Evolutionary conservation across 2,113 vertebrate genomes (phyloP).

Genomic region (Sardina pilchardus): DNA sequence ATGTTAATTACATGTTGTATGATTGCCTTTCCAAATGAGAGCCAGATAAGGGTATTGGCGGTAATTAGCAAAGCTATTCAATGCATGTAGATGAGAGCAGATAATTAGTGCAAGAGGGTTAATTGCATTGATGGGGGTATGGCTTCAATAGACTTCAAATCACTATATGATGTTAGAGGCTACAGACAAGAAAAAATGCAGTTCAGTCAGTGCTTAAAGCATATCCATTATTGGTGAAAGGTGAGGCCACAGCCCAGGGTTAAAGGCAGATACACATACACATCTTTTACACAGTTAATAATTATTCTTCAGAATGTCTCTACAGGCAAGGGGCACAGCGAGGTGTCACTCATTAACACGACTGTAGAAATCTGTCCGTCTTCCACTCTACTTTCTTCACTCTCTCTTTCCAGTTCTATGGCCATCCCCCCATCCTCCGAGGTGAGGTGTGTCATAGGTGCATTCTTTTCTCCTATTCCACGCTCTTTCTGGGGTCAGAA

Average conservation of each 20-base stretch:
- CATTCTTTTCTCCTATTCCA: background rate
- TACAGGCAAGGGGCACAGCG: background rate
- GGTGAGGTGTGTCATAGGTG: background rate
- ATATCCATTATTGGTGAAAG: background rate
- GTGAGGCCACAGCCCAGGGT: background rate
- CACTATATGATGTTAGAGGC: background rate
- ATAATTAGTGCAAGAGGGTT: slow-evolving; percentile 24
- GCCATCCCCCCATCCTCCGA: background rate
- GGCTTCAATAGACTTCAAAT: background rate
- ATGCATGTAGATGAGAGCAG: background rate
- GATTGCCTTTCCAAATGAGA: background rate
- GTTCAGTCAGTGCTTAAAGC: background rate
- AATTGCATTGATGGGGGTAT: background rate
- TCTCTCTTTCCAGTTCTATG: background rate
- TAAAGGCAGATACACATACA: background rate
- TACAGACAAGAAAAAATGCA: background rate
- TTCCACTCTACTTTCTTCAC: background rate
- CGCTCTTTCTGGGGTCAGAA: background rate
- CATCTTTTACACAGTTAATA: background rate
- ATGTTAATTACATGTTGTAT: slow-evolving; percentile 1
- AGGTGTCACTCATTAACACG: background rate
- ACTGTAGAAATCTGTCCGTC: background rate
- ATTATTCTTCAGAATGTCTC: background rate
- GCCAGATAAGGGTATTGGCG: background rate
- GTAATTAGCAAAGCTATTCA: background rate